These are phyloP conservation scores for Metacarcinus magister DNA, from an alignment of 2,888 invertebrate species.

Conservation along the genomic window DNA sequence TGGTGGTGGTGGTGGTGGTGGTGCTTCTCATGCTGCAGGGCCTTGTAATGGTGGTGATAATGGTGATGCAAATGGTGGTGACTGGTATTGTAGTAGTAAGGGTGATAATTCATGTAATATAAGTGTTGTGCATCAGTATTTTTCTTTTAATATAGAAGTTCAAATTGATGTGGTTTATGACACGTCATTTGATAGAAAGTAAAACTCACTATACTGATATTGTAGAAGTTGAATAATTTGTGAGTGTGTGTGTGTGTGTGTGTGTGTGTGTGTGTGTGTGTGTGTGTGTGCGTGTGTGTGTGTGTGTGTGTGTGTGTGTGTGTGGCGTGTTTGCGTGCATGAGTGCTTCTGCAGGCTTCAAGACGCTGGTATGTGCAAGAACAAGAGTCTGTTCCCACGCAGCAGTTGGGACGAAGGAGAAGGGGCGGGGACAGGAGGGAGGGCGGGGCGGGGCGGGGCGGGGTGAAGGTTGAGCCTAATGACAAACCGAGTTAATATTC, in stretches of 20 bases:
- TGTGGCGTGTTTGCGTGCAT: no score
- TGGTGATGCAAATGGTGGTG: no score
- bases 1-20: no score
- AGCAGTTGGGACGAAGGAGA: neutral
- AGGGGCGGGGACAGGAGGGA: neutral
- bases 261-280: constrained; percentile 57
- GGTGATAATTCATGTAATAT: no score
- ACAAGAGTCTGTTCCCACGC: neutral
- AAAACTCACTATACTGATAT: no score
- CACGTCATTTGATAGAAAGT: no score
- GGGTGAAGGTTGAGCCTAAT: constrained; percentile 33
- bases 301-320: neutral
- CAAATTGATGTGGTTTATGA: no score
- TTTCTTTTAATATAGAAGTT: no score
- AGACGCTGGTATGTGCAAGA: neutral
- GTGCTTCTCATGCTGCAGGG: no score
- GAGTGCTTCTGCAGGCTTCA: neutral
- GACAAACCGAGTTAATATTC: constrained; percentile 51
- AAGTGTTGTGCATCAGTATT: neutral
- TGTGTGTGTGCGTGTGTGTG: constrained; percentile 46
- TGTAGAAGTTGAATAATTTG: no score
- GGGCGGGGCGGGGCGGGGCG: neutral
- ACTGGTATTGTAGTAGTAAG: no score
- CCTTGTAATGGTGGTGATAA: no score
- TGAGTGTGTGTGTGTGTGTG: constrained; percentile 55